phyloP scores from a whole-genome alignment of 1,140 invertebrate species.

The Drosophila simulans region DNA sequence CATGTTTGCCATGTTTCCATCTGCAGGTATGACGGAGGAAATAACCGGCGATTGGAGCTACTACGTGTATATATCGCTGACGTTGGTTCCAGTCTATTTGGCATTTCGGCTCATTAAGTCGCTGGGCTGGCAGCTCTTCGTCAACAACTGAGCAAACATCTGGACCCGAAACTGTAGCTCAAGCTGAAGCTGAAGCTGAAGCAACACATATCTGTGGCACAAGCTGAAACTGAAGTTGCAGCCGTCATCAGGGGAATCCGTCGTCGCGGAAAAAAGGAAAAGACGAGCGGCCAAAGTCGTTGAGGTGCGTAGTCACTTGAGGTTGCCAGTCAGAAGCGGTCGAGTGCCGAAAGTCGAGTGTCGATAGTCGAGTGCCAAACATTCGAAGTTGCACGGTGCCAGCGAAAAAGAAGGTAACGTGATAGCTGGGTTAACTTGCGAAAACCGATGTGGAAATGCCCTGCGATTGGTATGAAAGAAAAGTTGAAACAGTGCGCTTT shows the following conservation, averaged over 20 bases:
- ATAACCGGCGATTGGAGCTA: slow-evolving; percentile 82
- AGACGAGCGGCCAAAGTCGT: slow-evolving; percentile 1
- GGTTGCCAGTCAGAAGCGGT: slow-evolving; percentile 44
- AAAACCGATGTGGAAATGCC: not conserved
- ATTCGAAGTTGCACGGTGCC: slow-evolving; percentile 4
- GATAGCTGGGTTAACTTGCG: too few relatives aligned
- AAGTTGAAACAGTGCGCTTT: too few relatives aligned
- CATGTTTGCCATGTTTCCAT: slow-evolving; percentile 19
- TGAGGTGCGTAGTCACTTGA: slow-evolving; percentile 72
- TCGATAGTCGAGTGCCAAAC: slow-evolving; percentile 4
- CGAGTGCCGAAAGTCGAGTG: slow-evolving; percentile 30
- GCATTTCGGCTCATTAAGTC: slow-evolving; percentile 84
- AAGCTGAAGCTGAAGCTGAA: slow-evolving; percentile 29
- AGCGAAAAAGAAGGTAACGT: not conserved
- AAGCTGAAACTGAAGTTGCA: slow-evolving; percentile 10
- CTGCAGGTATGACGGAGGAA: slow-evolving; percentile 81
- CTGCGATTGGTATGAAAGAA: too few relatives aligned
- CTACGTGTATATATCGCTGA: slow-evolving; percentile 81
- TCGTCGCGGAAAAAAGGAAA: not conserved
- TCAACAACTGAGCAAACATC: slow-evolving; percentile 81
- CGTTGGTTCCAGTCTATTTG: slow-evolving; percentile 84
- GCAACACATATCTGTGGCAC: slow-evolving; percentile 7
- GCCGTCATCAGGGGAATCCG: not conserved
- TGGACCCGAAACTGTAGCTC: not conserved
- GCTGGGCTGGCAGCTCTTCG: slow-evolving; percentile 84